Evolutionary conservation across 2,113 vertebrate species (phyloP), one percentile per base, ranked within the genome.

Genomic region (Trochalopteron elliotii): DNA sequence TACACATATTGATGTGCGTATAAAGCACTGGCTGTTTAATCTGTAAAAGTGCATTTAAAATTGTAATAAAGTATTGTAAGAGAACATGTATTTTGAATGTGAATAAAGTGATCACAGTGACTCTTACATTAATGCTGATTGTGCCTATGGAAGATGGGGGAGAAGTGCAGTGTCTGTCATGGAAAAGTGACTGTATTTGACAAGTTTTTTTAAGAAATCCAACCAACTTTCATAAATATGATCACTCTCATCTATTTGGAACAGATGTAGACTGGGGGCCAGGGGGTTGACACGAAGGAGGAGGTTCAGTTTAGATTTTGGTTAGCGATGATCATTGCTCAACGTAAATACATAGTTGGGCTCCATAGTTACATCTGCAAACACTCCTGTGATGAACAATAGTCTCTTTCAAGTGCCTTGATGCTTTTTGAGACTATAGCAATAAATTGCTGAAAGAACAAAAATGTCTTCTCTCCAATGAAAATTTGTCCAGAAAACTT

Each of bases 341-440:
- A 47, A 83, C 21, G n/a, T 69, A 92, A 95, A 92, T 94, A 89
- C 72, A 71, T 78, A 75, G 35, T 3, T 93, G 64, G 31, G 60
- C 69, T 90, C 94, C 83, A 77, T 85, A 95, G 89, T 87, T 91
- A 94, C 57, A 60, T 42, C 63, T 83, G 67, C 63, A 95, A 79
- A 93, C 64, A 77, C 25, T 40, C 30, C n/a, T 55, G 1, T 61
- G 53, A 37, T 10, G 23, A 88, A 65, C 56, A 92, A 55, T 74
- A 47, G 47, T 65, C 63, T 83, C 79, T 95, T 94, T 94, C 64
- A 94, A 64, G 40, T 5, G 8, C 71, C 59, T 86, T 88, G 33
- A 42, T 63, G 20, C 30, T 65, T 88, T 90, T 86, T 64, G 56
- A 67, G 19, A 92, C 39, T 56, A 13, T 31, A 89, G 49, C 5